Evolutionary conservation across 2,797 vertebrate genomes (phyloP), one percentile per base, ranked within the genome.

Genomic region (Crocodylus rhombifer): DNA sequence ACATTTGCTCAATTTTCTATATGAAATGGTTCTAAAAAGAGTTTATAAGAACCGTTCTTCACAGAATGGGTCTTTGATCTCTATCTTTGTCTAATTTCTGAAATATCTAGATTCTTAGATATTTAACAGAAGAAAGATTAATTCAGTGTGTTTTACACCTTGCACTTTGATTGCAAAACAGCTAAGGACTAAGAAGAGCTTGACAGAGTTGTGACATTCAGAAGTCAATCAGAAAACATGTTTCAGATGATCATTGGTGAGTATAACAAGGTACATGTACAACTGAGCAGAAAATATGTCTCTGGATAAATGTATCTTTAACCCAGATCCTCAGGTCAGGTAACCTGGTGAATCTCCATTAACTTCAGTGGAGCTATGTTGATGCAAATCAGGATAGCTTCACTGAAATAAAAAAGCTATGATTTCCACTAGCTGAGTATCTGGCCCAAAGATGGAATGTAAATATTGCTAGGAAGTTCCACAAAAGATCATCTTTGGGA

Each of bases 351-450:
- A 17, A 87, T 58, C 28, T 56, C 76, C 1, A 0, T 20, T 78
- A 64, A 83, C 82, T 73, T 82, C 57, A 12, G 80, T 71, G 80
- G 42, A 84, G 26, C 51, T 87, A 17, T 87, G 69, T 63, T 84
- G 67, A 89, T 92, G 69, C 67, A 84, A 80, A 83, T 64, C 64
- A 84, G 93, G 90, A 93, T 80, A 51, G 42, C 42, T 51, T 51
- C 42, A 7, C 42, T 51, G 42, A 51, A 51, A 51, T 11, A 51
- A 51, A 51, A 10, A 51, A 51, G 10, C 42, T 51, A 51, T 51
- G 42, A 10, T 51, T 51, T 51, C 10, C 42, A 51, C 42, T 51
- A 51, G 42, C 42, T 51, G 42, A 51, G 42, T 10, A 51, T 11
- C 42, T 51, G 42, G 42, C 42, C 42, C 9, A 51, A 51, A 14